Conservation (phyloP, 1,140 invertebrate species). For the Portunus trituberculatus region DNA sequence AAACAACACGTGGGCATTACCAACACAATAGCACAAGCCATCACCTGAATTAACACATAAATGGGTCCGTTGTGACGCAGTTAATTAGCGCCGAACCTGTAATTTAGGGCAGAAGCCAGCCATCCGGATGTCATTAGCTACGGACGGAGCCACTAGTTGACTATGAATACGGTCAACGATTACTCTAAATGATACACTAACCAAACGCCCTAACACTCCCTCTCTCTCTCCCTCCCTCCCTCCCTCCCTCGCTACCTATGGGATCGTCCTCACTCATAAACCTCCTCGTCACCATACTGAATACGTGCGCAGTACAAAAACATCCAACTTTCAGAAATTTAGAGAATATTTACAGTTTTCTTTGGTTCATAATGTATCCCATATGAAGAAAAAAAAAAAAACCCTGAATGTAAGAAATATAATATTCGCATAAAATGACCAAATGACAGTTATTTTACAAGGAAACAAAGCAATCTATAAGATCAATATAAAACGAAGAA, state of each 20-base stretch:
- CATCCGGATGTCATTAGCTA: constrained; percentile 6
- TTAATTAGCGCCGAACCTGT: neutral
- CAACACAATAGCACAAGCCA: neutral
- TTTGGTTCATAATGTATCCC: no score
- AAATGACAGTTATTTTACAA: no score
- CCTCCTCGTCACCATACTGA: no score
- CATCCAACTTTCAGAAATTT: no score
- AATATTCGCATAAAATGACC: no score
- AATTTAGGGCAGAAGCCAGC: neutral
- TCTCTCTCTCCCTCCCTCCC: neutral
- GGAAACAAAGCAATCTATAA: no score
- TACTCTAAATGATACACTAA: neutral
- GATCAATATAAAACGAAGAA: no score
- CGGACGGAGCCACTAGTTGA: neutral
- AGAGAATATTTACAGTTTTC: no score
- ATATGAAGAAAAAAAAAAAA: no score
- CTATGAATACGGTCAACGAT: neutral
- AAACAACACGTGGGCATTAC: neutral
- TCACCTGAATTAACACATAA: constrained; percentile 14
- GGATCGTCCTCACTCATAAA: no score
- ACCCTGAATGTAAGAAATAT: no score
- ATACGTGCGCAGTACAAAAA: no score
- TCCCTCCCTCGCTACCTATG: neutral
- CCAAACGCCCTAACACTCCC: neutral
- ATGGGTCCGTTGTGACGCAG: neutral